Evolutionary conservation across 1,140 invertebrate genomes (phyloP).

Genomic region (Drosophila mojavensis): DNA sequence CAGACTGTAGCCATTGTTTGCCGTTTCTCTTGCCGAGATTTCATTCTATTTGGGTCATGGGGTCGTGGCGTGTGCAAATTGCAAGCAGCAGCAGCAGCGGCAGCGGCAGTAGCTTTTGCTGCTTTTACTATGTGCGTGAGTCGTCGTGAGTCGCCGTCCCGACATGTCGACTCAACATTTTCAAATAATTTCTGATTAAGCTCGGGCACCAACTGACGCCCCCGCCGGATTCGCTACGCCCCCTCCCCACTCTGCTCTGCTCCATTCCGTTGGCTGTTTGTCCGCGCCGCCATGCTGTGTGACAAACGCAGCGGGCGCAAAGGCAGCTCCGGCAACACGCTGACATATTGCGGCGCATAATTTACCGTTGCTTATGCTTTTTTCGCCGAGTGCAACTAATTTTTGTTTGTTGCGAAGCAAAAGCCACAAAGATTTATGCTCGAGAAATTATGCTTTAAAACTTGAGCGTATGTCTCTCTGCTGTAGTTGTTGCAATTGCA

Average conservation of each 20-base stretch:
- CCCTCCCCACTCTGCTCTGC: background rate
- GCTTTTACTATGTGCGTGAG: slow-evolving; percentile 52
- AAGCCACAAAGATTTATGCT: slow-evolving; percentile 78
- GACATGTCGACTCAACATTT: slow-evolving; percentile 79
- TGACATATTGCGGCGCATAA: slow-evolving; percentile 79
- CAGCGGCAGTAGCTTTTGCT: slow-evolving; percentile 27
- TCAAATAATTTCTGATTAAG: slow-evolving; percentile 83
- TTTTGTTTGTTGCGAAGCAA: slow-evolving; percentile 71
- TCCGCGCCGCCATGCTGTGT: slow-evolving; percentile 60
- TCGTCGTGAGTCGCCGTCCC: slow-evolving; percentile 42
- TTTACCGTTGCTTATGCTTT: slow-evolving; percentile 69
- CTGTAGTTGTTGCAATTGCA: slow-evolving; percentile 17
- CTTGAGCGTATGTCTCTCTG: slow-evolving; percentile 65
- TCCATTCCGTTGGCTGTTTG: too few relatives aligned
- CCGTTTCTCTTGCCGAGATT: slow-evolving; percentile 63
- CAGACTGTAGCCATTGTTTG: slow-evolving; percentile 62
- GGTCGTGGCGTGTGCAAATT: slow-evolving; percentile 77
- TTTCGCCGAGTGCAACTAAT: slow-evolving; percentile 77
- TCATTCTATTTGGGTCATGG: slow-evolving; percentile 70
- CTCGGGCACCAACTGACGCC: slow-evolving; percentile 35
- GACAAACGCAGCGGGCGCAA: slow-evolving; percentile 76
- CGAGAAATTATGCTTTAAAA: slow-evolving; percentile 80
- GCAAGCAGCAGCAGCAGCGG: slow-evolving; percentile 46
- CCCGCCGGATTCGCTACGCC: slow-evolving; percentile 1
- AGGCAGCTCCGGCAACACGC: slow-evolving; percentile 58